Evolutionary conservation across 2,797 vertebrate genomes (phyloP), one percentile per base, ranked within the genome.

Genomic region (Siniperca scherzeri): DNA sequence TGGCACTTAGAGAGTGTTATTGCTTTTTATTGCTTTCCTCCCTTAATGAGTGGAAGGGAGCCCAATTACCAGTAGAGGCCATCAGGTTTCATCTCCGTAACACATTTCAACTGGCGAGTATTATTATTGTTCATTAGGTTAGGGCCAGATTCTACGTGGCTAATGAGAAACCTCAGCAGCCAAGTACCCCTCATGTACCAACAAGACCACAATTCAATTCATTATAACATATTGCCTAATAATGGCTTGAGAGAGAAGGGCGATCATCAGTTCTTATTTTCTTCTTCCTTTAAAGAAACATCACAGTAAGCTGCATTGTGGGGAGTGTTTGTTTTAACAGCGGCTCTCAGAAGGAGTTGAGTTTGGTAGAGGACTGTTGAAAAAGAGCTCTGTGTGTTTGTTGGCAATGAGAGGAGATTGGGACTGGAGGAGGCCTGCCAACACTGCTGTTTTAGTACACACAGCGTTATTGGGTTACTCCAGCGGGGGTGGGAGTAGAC

Each of bases 401-500:
- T 96, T 96, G 93, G 92, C 92, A 94, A 87, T 77, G 81, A 83
- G 88, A 76, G 82, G 86, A 80, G 81, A 91, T 67, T 78, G 83
- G 87, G 84, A 89, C 80, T 36, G 79, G 79, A 70, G 83, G 87
- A 83, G 69, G 89, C 56, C 92, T 94, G 95, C 95, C 96, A 96
- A 92, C 88, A 91, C 92, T 89, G 88, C 94, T 96, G 95, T 96
- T 97, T 95, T 95, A 96, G 93, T 95, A 95, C 96, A 93, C 93
- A 91, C 82, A 91, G 90, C 77, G 77, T 95, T 96, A 96, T 94
- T 95, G 93, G 94, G 93, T 96, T 96, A 95, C 93, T 96, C 92
- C 92, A 91, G 91, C 82, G 81, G 77, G 91, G 94, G 93, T 91
- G 85, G 92, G 93, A 81, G 87, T 78, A 42, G 79, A 77, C 75